Base-by-base conservation (phyloP, 1,140 invertebrate species). In the Trichomalopsis sarcophagae region DNA sequence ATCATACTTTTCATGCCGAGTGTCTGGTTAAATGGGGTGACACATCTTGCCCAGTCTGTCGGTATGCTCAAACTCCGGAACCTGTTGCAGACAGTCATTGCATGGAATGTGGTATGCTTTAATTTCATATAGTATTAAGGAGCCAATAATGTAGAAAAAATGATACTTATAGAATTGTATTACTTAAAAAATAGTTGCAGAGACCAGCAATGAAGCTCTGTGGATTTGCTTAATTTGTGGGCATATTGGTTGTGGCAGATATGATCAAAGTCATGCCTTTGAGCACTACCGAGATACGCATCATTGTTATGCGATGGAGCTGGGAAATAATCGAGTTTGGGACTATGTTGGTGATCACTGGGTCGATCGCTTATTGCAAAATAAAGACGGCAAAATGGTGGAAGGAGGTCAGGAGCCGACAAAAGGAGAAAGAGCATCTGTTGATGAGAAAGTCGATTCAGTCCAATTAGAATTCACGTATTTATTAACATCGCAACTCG, bases 161-260 rank as follows among this genome's bases (percentile, higher is more conserved):
- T 30, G 36, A 81, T 78, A 77, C 27, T 62, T 21, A 78, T 79
- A 55, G 55, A 74, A 85, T 62, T 81, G 40, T 82, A 84, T 55
- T 71, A 10, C 21, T 71, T 71, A 0, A 62, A 21, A 62, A 27
- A 30, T 6, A 92, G 91, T 87, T 90, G 89, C 89, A 83, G 94
- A 93, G 79, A 91, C 95, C 87, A 89, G 94, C 94, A 93, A 90
- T 0, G 96, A 98, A 91, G 97, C 97, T 86, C 93, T 99, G 0
- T 99, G 99, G 99, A 99, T 99, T 87, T 99, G 99, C 92, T 93
- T 99, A 23, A 99, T 99, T 86, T 99, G 99, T 93, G 99, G 99
- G 17, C 97, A 99, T 93, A 96, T 99, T 73, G 99, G 99, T 62
- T 99, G 99, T 94, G 93, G 87, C 87, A 96, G 97, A 84, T 95